A percentile compares a stretch with the other conserved stretches of the same genome.
These are phyloP conservation scores for Rhabdomys dilectus DNA, from an alignment of 2,113 vertebrate genomes.

Conservation along the genomic window DNA sequence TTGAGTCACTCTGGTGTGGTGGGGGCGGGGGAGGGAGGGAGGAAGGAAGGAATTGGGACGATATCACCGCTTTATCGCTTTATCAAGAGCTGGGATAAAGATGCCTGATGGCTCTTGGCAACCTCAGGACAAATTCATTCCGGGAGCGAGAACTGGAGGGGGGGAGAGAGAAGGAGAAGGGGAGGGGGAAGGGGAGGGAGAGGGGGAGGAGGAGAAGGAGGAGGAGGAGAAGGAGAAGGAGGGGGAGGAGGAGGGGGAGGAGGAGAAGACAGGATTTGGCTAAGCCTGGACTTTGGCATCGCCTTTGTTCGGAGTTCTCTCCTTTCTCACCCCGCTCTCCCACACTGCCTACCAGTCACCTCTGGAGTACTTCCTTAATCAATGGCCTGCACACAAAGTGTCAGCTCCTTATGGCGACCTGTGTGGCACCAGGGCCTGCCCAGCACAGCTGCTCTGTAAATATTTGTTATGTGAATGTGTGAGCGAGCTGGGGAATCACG, in stretches of 20 bases:
- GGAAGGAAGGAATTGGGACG: too few species aligned
- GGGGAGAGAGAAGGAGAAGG: too few species aligned
- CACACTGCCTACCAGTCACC: background rate
- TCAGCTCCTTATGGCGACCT: slow-evolving; percentile 65
- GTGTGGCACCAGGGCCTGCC: background rate
- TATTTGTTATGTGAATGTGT: slow-evolving; percentile 72
- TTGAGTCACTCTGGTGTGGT: too few species aligned
- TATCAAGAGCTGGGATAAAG: background rate
- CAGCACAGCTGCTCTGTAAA: slow-evolving; percentile 70
- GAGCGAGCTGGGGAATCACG: slow-evolving; percentile 60
- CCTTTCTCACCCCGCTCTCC: background rate
- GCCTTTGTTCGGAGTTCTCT: background rate
- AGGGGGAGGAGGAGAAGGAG: too few species aligned
- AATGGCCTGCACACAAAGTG: slow-evolving; percentile 62
- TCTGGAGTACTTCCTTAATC: slow-evolving; percentile 66
- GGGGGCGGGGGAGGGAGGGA: too few species aligned
- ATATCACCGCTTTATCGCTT: background rate
- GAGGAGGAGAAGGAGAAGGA: too few species aligned
- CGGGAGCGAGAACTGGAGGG: background rate
- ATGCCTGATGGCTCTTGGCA: background rate
- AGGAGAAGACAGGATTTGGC: background rate
- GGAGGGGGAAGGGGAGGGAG: too few species aligned
- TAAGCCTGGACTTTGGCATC: background rate
- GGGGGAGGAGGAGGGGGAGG: too few species aligned
- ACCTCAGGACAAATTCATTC: slow-evolving; percentile 29